These are phyloP conservation scores for Trachelus stipa DNA, from an alignment of 2,888 invertebrate species.

Conservation along the genomic window DNA sequence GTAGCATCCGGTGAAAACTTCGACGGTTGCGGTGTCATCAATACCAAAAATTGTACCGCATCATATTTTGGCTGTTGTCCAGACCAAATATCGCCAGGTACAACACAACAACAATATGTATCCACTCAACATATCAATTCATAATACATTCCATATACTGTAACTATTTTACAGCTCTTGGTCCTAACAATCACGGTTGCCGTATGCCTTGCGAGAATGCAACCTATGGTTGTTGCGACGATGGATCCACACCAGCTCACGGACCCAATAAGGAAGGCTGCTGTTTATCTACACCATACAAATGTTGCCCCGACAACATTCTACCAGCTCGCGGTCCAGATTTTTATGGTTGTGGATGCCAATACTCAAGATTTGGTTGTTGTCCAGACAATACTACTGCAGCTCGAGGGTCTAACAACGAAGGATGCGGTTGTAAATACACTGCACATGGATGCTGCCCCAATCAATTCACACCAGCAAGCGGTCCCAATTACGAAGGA, in stretches of 20 bases:
- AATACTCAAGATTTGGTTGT: constrained; percentile 82
- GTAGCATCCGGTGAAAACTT: constrained; percentile 74
- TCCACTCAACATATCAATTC: neutral
- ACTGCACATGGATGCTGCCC: constrained; percentile 85
- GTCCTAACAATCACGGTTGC: constrained; percentile 81
- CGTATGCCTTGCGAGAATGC: constrained; percentile 75
- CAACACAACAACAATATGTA: constrained; percentile 1
- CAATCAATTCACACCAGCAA: constrained; percentile 82
- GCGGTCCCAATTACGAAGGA: constrained; percentile 82
- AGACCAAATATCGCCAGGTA: constrained; percentile 76
- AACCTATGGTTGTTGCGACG: constrained; percentile 88
- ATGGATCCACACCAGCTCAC: constrained; percentile 85
- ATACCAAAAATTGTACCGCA: constrained; percentile 69
- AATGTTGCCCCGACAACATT: constrained; percentile 94
- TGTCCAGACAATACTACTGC: constrained; percentile 86
- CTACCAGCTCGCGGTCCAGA: constrained; percentile 84
- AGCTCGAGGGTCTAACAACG: constrained; percentile 82
- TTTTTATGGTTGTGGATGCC: constrained; percentile 80
- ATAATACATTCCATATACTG: neutral
- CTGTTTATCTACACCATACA: constrained; percentile 77
- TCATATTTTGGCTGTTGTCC: constrained; percentile 81
- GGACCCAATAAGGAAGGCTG: constrained; percentile 87
- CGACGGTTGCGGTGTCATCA: constrained; percentile 71
- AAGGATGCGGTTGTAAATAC: constrained; percentile 86
- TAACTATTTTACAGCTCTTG: constrained; percentile 69